phyloP scores from a whole-genome alignment of 2,113 vertebrate species.

The Mus spicilegus region DNA sequence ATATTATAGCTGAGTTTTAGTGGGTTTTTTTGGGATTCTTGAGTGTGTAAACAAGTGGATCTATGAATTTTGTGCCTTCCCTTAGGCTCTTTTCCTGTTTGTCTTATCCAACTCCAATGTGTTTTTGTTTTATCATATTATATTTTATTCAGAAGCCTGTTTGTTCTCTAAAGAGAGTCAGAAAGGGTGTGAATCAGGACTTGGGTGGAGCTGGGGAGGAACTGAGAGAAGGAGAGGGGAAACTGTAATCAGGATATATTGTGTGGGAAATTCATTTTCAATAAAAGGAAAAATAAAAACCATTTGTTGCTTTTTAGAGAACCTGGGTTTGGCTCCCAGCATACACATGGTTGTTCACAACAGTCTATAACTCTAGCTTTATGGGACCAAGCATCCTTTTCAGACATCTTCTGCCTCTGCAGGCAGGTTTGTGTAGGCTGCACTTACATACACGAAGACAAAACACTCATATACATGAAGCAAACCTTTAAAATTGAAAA shows the following conservation, averaged over 20 bases:
- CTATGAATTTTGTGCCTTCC: background rate
- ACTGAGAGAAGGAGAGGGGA: background rate
- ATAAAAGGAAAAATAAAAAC: background rate
- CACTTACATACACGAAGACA: background rate
- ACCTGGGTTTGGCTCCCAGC: background rate
- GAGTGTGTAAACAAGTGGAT: background rate
- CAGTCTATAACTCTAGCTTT: background rate
- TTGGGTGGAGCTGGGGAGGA: background rate
- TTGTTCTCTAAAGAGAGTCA: background rate
- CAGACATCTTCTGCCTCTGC: background rate
- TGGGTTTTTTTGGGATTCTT: background rate
- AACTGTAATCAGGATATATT: background rate
- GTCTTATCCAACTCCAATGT: background rate
- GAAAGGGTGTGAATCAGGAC: background rate
- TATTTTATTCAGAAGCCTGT: background rate
- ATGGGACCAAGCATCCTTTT: background rate
- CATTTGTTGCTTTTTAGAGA: background rate
- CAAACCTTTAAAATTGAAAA: background rate
- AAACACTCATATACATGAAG: background rate
- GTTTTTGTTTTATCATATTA: background rate
- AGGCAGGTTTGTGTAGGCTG: background rate
- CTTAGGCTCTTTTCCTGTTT: background rate
- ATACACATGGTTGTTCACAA: background rate
- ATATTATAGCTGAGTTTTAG: rapidly evolving
- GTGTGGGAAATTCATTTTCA: background rate